Evolutionary conservation across 2,797 vertebrate species (phyloP), one percentile per base, ranked within the genome.

Genomic region (Spinus olivaceus): DNA sequence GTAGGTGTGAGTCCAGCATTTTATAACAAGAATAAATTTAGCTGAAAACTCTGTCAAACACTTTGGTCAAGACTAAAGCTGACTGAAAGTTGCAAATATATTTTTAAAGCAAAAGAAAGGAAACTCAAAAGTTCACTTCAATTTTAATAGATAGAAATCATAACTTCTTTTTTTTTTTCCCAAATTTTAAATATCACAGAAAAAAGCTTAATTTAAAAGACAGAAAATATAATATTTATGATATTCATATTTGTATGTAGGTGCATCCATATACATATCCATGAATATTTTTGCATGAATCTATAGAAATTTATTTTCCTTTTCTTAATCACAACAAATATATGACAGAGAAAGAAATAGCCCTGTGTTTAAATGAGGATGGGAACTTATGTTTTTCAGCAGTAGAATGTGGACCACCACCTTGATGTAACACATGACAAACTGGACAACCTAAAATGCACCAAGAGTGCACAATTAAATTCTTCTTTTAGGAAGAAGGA

Each of bases 161-260:
- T 21, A 33, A 10, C 16, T n/a, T 15, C 0, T 15, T 28, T 70
- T 39, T 70, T 39, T 5, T 1, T 0, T 12, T 1, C 5, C 5
- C 1, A 59, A 51, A 66, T 41, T 8, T 7, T 22, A 59, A 50
- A 3, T 20, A 56, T 35, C 8, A 47, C 6, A 49, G 30, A 44
- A 70, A 81, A 60, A 72, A 44, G 0, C 22, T 18, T 33, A 42
- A 72, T 66, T 73, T 81, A 57, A 71, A 86, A 66, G 30, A 47
- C 2, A 54, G 10, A 2, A 72, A 86, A 83, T 65, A 67, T 30
- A 46, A 33, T 30, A 70, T 17, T 46, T 63, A 27, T 60, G 81
- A 13, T 50, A 74, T 46, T 71, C 2, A 16, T 28, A 6, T 78
- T 21, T 49, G 4, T 47, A 46, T 19, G 15, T n/a, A 41, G 12